phyloP scores from a whole-genome alignment of 2,797 vertebrate genomes.

The Cottoperca gobio region DNA sequence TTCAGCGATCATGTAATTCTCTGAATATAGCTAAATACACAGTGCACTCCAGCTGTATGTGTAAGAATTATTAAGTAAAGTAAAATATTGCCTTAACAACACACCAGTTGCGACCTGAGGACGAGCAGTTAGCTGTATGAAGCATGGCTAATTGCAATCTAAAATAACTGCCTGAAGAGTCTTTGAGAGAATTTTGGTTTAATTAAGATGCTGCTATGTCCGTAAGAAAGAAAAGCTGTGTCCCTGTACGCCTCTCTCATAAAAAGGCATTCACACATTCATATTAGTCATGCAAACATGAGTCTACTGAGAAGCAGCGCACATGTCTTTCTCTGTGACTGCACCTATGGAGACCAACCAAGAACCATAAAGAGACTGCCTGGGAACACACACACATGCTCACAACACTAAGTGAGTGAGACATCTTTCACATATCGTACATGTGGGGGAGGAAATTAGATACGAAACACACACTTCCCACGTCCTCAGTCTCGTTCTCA shows the following conservation, averaged over 20 bases:
- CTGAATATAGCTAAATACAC: slow-evolving; percentile 55
- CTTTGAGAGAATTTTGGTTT: slow-evolving; percentile 72
- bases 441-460: slow-evolving; percentile 47
- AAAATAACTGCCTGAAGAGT: slow-evolving; percentile 70
- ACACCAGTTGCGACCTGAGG: slow-evolving; percentile 38
- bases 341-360: slow-evolving; percentile 38
- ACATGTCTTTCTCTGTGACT: slow-evolving; percentile 22
- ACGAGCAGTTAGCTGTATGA: slow-evolving; percentile 57
- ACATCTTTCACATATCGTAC: slow-evolving; percentile 51
- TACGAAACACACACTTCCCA: slow-evolving; percentile 42
- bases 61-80: slow-evolving; percentile 24
- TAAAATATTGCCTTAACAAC: slow-evolving; percentile 37
- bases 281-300: slow-evolving; percentile 61
- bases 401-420: slow-evolving; percentile 49
- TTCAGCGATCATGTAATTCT: slow-evolving; percentile 59
- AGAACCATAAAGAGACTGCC: slow-evolving; percentile 5
- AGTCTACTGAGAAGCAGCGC: slow-evolving; percentile 27
- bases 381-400: slow-evolving; percentile 11
- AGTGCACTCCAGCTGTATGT: slow-evolving; percentile 29
- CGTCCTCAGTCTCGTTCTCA: slow-evolving; percentile 39
- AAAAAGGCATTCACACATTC: slow-evolving; percentile 43
- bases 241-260: slow-evolving; percentile 45
- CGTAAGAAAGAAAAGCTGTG: slow-evolving; percentile 42
- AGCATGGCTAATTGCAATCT: slow-evolving; percentile 72
- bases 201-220: slow-evolving; percentile 76